Conservation (phyloP, 2,113 vertebrate genomes). For the Centropus bengalensis region DNA sequence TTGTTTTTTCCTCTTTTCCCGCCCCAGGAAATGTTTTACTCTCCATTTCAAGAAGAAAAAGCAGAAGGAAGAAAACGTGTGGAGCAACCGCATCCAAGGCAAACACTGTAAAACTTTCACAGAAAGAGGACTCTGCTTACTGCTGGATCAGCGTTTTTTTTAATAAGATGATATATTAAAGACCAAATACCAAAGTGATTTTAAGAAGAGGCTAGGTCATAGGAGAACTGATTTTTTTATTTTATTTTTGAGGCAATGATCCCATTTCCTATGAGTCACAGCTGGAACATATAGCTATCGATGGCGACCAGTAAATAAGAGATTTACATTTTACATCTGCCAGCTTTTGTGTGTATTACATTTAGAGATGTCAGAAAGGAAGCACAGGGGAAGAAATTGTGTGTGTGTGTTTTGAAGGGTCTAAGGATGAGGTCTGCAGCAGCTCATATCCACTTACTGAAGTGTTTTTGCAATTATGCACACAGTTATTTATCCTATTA, state of each 20-base stretch:
- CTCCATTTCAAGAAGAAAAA: slow-evolving; percentile 24
- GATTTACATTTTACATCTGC: not conserved
- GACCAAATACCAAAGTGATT: not conserved
- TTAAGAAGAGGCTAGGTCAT: not conserved
- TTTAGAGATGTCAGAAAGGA: not conserved
- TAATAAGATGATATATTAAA: not conserved
- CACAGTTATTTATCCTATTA: slow-evolving; percentile 55
- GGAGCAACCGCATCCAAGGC: not conserved
- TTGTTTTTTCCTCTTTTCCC: not conserved
- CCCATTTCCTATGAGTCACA: not conserved
- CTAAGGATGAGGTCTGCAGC: not conserved
- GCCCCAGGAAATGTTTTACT: not conserved
- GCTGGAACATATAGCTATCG: not conserved
- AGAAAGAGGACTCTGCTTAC: not conserved
- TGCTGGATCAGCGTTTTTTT: fast-evolving
- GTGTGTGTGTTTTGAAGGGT: slow-evolving; percentile 18
- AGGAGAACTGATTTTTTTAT: not conserved
- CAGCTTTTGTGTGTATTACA: not conserved
- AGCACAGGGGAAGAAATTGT: not conserved
- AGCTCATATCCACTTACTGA: slow-evolving; percentile 15
- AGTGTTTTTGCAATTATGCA: slow-evolving; percentile 46
- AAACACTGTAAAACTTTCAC: not conserved
- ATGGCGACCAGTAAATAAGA: not conserved
- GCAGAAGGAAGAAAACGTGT: not conserved
- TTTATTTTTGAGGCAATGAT: not conserved